Evolutionary conservation across 2,113 vertebrate genomes (phyloP).

Genomic region (Atlantisia rogersi): DNA sequence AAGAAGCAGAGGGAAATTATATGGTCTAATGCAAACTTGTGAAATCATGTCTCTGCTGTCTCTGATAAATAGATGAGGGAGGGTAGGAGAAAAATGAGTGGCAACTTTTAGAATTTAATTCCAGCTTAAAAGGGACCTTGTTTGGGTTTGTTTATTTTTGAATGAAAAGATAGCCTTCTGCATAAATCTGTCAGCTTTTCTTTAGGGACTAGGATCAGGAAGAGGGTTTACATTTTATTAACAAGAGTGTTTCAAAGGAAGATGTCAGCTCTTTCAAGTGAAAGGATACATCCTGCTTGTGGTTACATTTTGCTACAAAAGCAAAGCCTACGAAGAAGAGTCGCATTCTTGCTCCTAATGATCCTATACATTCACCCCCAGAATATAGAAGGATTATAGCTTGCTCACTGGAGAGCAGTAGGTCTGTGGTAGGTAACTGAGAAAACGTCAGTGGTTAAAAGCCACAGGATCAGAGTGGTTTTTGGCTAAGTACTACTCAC

Average conservation of each 20-base stretch:
- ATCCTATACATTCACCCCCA: background rate
- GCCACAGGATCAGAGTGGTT: background rate
- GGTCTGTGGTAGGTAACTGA: background rate
- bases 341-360: background rate
- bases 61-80: background rate
- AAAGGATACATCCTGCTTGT: background rate
- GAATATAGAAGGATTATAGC: background rate
- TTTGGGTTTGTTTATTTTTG: background rate
- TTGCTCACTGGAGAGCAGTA: background rate
- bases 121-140: background rate
- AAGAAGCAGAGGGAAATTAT: constrained; percentile 14
- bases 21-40: background rate
- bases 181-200: background rate
- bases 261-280: background rate
- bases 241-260: background rate
- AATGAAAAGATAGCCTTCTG: background rate
- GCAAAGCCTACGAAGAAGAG: background rate
- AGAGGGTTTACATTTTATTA: background rate
- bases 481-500: background rate
- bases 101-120: constrained; percentile 22
- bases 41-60: background rate
- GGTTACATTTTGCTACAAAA: background rate
- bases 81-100: background rate
- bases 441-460: background rate
- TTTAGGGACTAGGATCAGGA: background rate